Conservation (phyloP, 2,113 vertebrate genomes). For the Spheniscus mendiculus region DNA sequence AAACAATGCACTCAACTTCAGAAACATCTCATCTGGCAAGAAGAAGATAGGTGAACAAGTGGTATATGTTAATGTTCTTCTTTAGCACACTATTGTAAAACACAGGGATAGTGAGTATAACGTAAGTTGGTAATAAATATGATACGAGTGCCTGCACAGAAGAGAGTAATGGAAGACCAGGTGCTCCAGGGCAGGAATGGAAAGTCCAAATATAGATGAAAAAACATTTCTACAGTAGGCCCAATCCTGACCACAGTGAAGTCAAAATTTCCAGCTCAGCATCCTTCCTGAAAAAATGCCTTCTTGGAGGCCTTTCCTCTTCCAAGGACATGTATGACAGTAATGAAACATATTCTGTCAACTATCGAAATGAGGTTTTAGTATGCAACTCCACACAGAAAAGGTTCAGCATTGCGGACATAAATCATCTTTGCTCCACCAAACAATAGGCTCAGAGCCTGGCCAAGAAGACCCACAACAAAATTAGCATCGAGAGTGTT, state of each 20-base stretch:
- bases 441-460: background rate
- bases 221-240: background rate
- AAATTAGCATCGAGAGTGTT: background rate
- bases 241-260: background rate
- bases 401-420: background rate
- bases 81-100: background rate
- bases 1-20: background rate
- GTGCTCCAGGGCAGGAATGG: background rate
- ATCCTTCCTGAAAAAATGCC: background rate
- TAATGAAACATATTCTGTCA: background rate
- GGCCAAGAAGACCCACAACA: background rate
- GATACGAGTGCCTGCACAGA: background rate
- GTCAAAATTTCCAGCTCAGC: background rate
- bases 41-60: background rate
- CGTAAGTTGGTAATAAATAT: background rate
- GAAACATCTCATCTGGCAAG: background rate
- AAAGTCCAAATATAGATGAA: background rate
- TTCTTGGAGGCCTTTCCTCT: background rate
- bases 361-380: background rate
- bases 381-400: background rate
- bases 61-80: background rate
- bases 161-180: background rate
- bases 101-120: background rate
- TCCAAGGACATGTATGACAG: background rate
- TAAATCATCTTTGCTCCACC: slow-evolving; percentile 1